A percentile compares a stretch with the other conserved stretches of the same genome.
Conservation (phyloP, 1,140 invertebrate genomes). For the Temnothorax longispinosus region DNA sequence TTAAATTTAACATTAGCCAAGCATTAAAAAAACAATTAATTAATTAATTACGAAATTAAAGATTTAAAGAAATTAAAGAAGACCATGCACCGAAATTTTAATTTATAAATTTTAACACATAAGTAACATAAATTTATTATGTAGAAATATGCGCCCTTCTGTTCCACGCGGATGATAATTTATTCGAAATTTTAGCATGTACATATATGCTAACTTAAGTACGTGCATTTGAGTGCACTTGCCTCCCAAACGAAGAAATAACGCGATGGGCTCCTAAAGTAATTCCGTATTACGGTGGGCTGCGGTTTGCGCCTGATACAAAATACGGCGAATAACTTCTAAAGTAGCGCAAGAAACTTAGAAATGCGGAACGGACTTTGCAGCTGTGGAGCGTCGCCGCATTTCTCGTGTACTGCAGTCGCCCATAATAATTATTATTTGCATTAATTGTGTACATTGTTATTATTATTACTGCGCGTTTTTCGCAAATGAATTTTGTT, state of each 20-base stretch:
- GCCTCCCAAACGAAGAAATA: constrained; percentile 15
- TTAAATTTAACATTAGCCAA: not conserved
- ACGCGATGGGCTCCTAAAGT: constrained; percentile 25
- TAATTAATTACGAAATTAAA: not conserved
- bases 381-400: not conserved
- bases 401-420: not conserved
- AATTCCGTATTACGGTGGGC: constrained; percentile 6
- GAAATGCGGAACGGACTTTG: constrained; percentile 4
- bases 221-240: not conserved
- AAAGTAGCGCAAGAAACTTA: constrained; percentile 35
- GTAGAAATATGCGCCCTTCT: not conserved
- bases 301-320: constrained; percentile 7
- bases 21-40: not conserved
- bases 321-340: constrained; percentile 33
- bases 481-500: not conserved
- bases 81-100: not conserved
- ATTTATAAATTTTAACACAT: not conserved
- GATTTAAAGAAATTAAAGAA: not conserved
- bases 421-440: constrained; percentile 29
- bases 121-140: not conserved
- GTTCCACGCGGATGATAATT: not conserved
- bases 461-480: not conserved
- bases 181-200: not conserved
- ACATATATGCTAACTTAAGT: not conserved
- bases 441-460: not conserved